Conservation (phyloP, 1,140 invertebrate genomes). For the Drosophila bipectinata region DNA sequence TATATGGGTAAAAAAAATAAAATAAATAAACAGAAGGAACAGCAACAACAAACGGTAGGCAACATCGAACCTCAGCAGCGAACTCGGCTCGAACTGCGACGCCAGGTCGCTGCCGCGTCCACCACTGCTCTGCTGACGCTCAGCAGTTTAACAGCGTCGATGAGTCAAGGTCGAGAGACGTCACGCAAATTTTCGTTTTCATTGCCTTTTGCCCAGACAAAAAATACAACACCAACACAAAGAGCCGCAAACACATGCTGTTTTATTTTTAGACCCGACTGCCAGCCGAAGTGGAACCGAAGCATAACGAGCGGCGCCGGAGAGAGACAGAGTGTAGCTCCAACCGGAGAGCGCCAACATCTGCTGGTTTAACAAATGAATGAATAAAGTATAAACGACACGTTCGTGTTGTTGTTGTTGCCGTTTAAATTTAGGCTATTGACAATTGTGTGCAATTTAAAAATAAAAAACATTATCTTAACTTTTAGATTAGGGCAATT, state of each 20-base stretch:
- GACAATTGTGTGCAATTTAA: slow-evolving; percentile 16
- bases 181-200: slow-evolving; percentile 84
- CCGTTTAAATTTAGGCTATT: slow-evolving; percentile 16
- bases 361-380: slow-evolving; percentile 36
- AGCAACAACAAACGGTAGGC: slow-evolving; percentile 3
- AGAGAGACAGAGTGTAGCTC: slow-evolving; percentile 22
- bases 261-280: slow-evolving; percentile 75
- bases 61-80: slow-evolving; percentile 17
- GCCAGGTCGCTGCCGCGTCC: slow-evolving; percentile 35
- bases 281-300: slow-evolving; percentile 48
- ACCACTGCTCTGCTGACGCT: slow-evolving; percentile 37
- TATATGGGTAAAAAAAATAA: slow-evolving; percentile 13
- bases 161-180: slow-evolving; percentile 84
- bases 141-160: slow-evolving; percentile 79
- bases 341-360: slow-evolving; percentile 24
- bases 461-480: slow-evolving; percentile 22
- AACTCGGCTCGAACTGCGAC: slow-evolving; percentile 34
- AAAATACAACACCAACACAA: slow-evolving; percentile 37
- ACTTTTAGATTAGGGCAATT: not conserved
- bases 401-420: slow-evolving; percentile 9
- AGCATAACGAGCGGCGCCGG: slow-evolving; percentile 20
- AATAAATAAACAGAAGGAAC: slow-evolving; percentile 11
- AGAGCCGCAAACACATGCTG: slow-evolving; percentile 39
- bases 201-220: slow-evolving; percentile 76
- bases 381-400: slow-evolving; percentile 30